Evolutionary conservation across 2,113 vertebrate genomes (phyloP).

Genomic region (Callaeas wilsoni): DNA sequence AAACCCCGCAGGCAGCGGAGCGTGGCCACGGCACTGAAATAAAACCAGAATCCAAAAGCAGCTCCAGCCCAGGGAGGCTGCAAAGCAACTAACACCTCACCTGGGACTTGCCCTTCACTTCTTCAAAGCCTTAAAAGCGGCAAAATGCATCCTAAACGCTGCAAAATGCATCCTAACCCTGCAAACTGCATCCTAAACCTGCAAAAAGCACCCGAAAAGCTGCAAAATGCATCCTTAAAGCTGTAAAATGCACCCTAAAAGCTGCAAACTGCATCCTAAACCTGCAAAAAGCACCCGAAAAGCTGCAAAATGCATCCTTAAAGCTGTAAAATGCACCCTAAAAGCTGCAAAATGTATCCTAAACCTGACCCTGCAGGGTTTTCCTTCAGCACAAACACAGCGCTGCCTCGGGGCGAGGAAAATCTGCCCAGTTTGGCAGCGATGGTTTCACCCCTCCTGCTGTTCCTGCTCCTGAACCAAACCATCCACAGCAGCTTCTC

Average conservation of each 20-base stretch:
- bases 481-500: neutral
- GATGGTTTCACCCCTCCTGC: neutral
- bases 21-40: neutral
- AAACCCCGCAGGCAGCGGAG: neutral
- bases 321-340: neutral
- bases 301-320: neutral
- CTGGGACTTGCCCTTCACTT: neutral
- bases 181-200: no score
- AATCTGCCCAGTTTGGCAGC: neutral
- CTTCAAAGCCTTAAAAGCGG: neutral
- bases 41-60: neutral
- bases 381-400: neutral
- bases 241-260: neutral
- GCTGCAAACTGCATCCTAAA: neutral
- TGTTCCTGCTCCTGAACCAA: no score
- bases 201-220: neutral
- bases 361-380: neutral
- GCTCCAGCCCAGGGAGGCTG: neutral
- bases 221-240: neutral
- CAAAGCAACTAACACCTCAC: neutral
- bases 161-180: neutral
- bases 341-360: neutral
- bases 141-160: neutral
- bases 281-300: neutral
- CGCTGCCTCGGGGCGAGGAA: neutral